These are phyloP conservation scores for Calliopsis andreniformis DNA, from an alignment of 1,140 invertebrate species.

Conservation along the genomic window DNA sequence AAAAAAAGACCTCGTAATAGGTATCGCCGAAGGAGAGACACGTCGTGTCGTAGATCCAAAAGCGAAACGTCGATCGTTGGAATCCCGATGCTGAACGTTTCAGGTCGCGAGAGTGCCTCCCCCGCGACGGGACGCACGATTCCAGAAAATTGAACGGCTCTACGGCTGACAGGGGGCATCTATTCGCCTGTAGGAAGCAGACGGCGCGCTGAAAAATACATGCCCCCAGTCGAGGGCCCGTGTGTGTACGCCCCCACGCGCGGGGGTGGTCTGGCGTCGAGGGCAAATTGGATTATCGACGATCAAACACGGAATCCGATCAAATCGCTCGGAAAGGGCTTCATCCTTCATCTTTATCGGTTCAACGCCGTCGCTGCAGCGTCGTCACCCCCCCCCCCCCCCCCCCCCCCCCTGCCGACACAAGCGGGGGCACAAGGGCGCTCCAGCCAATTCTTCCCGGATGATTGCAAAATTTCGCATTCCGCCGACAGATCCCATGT, in stretches of 20 bases:
- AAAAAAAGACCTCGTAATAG: slow-evolving; percentile 3
- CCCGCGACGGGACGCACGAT: slow-evolving; percentile 51
- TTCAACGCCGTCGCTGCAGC: slow-evolving; percentile 26
- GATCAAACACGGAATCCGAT: slow-evolving; percentile 68
- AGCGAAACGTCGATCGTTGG: slow-evolving; percentile 1
- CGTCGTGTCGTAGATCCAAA: neutral
- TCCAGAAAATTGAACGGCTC: slow-evolving; percentile 63
- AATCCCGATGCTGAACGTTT: neutral
- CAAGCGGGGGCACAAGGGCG: neutral
- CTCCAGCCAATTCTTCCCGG: slow-evolving; percentile 28
- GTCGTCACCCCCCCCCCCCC: neutral
- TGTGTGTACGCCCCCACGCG: neutral
- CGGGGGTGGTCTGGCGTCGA: slow-evolving; percentile 50
- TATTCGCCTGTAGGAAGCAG: slow-evolving; percentile 42
- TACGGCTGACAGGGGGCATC: slow-evolving; percentile 50
- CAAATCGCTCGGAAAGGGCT: slow-evolving; percentile 66
- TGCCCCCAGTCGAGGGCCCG: slow-evolving; percentile 16
- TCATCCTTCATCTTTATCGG: slow-evolving; percentile 61
- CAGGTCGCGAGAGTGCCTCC: neutral
- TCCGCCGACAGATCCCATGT: slow-evolving; percentile 13
- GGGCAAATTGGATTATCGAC: slow-evolving; percentile 69
- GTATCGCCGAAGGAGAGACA: too few relatives aligned
- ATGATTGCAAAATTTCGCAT: slow-evolving; percentile 39
- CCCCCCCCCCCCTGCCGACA: neutral
- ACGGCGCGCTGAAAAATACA: slow-evolving; percentile 55